Conservation (phyloP, 2,113 vertebrate species). For the Sinocyclocheilus grahami region DNA sequence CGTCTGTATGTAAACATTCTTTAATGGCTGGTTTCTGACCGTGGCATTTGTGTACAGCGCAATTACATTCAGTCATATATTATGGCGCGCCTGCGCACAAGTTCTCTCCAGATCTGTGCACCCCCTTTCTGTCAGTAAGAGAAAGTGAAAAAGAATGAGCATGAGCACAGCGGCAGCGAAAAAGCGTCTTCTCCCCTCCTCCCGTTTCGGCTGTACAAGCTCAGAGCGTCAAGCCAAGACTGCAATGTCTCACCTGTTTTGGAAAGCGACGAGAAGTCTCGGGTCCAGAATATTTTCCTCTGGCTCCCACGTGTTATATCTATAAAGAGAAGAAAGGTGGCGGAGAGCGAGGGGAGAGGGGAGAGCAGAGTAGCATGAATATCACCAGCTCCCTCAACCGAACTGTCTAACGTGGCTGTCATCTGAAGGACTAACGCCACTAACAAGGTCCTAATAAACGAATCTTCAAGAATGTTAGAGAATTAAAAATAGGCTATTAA, state of each 20-base stretch:
- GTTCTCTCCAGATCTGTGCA: constrained; percentile 13
- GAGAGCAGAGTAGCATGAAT: constrained; percentile 40
- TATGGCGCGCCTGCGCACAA: constrained; percentile 35
- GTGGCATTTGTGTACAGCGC: background rate
- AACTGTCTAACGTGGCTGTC: constrained; percentile 39
- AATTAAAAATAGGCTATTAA: background rate
- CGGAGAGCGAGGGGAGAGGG: background rate
- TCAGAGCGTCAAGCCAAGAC: constrained; percentile 19
- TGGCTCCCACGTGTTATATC: constrained; percentile 64
- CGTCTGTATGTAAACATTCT: background rate
- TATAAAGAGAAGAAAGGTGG: constrained; percentile 57
- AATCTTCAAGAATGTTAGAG: background rate
- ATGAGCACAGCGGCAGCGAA: constrained; percentile 1
- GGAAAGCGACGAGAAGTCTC: constrained; percentile 74
- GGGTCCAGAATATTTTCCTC: constrained; percentile 76
- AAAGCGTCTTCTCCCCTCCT: constrained; percentile 21
- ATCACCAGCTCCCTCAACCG: constrained; percentile 34
- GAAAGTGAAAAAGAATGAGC: constrained; percentile 25
- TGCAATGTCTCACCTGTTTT: constrained; percentile 68
- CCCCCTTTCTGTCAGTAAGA: constrained; percentile 11
- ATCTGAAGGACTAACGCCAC: constrained; percentile 11
- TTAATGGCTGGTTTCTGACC: background rate
- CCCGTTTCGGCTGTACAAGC: constrained; percentile 33
- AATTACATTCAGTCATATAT: constrained; percentile 8
- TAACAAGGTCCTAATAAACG: background rate